Conservation (phyloP, 2,888 invertebrate genomes). For the Zhuqinia jingwanae region DNA sequence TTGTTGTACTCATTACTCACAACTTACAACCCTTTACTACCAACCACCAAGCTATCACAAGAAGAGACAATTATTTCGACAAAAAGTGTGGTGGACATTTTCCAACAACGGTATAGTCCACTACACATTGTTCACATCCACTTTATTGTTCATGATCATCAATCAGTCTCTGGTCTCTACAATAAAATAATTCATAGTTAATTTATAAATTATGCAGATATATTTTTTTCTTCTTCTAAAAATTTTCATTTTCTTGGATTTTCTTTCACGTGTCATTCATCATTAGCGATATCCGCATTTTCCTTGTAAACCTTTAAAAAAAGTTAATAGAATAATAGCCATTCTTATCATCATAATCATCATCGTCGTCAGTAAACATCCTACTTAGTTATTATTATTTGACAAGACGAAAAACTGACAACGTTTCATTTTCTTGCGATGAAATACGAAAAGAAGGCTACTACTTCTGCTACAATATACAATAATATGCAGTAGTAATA, state of each 20-base stretch:
- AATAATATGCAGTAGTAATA: not conserved
- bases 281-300: constrained; percentile 31
- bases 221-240: not conserved
- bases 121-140: not conserved
- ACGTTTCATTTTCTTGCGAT: constrained; percentile 5
- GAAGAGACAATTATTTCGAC: not conserved
- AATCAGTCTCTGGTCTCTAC: too few species aligned
- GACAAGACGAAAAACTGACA: constrained; percentile 33
- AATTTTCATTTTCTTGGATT: constrained; percentile 8
- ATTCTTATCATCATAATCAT: not conserved
- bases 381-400: constrained; percentile 15
- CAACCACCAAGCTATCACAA: not conserved
- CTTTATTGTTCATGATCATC: not conserved
- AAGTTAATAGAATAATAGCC: constrained; percentile 40
- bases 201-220: constrained; percentile 29
- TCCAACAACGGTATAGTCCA: constrained; percentile 38
- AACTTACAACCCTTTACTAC: too few species aligned
- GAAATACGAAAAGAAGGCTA: not conserved
- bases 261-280: constrained; percentile 20
- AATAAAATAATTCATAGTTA: not conserved
- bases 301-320: constrained; percentile 10
- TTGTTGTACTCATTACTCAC: constrained; percentile 27
- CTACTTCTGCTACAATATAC: not conserved
- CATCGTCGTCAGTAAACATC: not conserved
- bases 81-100: constrained; percentile 44